These are phyloP conservation scores for Sitta carolinensis DNA, from an alignment of 2,797 vertebrate species.

Conservation along the genomic window DNA sequence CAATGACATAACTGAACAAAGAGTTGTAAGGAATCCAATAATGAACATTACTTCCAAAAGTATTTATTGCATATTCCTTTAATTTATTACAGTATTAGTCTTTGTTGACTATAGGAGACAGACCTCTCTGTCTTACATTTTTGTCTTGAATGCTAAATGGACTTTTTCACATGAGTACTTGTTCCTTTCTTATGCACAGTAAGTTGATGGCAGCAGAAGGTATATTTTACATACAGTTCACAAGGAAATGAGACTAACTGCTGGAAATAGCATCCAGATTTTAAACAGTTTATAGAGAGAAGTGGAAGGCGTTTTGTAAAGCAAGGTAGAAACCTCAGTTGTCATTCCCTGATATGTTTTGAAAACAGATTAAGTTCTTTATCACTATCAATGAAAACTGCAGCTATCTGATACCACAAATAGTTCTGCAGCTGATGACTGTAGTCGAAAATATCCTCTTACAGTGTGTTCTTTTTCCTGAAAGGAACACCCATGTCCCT, in stretches of 20 bases:
- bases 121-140: not conserved
- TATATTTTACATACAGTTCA: not conserved
- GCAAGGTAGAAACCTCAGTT: not conserved
- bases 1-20: not conserved
- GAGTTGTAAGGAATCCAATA: not conserved
- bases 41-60: not conserved
- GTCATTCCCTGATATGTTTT: not conserved
- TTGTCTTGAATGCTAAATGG: not conserved
- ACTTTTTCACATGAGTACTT: not conserved
- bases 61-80: not conserved
- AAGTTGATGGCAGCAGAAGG: not conserved
- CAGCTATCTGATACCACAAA: not conserved
- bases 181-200: not conserved
- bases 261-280: not conserved
- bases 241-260: not conserved
- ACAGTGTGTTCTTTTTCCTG: not conserved
- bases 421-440: not conserved
- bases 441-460: not conserved
- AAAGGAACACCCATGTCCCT: not conserved
- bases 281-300: not conserved
- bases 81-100: not conserved
- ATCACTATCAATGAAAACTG: not conserved
- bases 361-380: not conserved
- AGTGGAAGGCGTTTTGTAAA: not conserved
- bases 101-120: not conserved